Evolutionary conservation across 2,797 vertebrate species (phyloP).

Genomic region (Tenualosa thibaudeaui): DNA sequence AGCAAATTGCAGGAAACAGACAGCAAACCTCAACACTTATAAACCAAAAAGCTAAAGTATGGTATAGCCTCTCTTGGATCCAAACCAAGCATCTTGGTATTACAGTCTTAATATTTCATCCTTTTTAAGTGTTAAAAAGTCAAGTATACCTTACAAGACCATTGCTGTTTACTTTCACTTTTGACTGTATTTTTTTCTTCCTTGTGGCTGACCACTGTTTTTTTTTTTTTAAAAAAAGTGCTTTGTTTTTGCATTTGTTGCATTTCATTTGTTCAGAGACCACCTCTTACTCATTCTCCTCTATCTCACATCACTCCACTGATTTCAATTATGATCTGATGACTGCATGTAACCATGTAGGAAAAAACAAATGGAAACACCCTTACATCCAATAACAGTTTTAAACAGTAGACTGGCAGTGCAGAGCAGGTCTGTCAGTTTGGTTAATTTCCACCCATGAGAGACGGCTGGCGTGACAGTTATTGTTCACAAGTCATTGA

Average conservation of each 20-base stretch:
- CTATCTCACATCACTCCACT: not conserved
- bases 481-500: conserved; percentile 14
- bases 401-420: not conserved
- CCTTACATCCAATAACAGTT: not conserved
- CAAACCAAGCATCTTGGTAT: conserved; percentile 39
- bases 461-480: not conserved
- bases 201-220: conserved; percentile 21
- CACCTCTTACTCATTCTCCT: not conserved
- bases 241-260: not conserved
- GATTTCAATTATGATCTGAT: not conserved
- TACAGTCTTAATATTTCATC: conserved; percentile 61
- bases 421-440: not conserved
- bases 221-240: not conserved
- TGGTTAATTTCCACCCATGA: not conserved
- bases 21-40: not conserved
- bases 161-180: conserved; percentile 19
- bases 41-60: conserved; percentile 32
- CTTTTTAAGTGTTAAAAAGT: conserved; percentile 43
- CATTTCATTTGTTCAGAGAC: not conserved
- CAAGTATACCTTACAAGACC: conserved; percentile 4
- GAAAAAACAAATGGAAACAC: not conserved
- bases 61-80: not conserved
- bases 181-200: conserved; percentile 34
- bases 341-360: not conserved
- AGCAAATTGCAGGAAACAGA: not conserved